Percentiles rank a stretch among this genome's conserved stretches.
Evolutionary conservation across 2,113 vertebrate genomes (phyloP).

Genomic region (Hipposideros armiger): DNA sequence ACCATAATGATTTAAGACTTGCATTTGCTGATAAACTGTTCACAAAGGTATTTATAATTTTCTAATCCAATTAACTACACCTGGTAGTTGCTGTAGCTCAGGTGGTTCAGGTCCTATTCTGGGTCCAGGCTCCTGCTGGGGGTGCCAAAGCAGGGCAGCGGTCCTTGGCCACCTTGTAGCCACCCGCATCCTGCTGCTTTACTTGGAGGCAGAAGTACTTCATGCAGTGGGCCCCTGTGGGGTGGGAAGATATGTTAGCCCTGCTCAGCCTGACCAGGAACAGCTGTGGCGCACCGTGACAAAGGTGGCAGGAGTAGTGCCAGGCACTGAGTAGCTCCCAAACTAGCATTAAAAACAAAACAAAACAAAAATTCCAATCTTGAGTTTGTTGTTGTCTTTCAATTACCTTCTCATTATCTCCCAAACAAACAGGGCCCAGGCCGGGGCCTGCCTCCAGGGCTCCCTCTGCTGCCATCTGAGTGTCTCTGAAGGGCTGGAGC

Average conservation of each 20-base stretch:
- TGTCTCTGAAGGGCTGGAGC: neutral
- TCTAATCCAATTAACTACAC: conserved; percentile 69
- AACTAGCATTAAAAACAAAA: neutral
- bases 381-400: neutral
- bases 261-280: neutral
- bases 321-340: neutral
- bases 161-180: conserved; percentile 91
- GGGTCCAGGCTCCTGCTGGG: conserved; percentile 86
- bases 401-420: neutral
- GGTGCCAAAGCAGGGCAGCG: conserved; percentile 88
- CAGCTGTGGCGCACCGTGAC: neutral
- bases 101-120: conserved; percentile 90
- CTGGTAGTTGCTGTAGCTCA: conserved; percentile 93
- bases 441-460: neutral
- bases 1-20: neutral
- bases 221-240: neutral
- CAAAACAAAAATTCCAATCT: neutral
- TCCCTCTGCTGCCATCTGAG: neutral
- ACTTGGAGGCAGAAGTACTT: conserved; percentile 92
- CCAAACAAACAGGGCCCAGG: neutral
- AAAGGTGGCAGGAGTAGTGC: neutral
- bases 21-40: neutral
- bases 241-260: neutral
- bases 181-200: conserved; percentile 91
- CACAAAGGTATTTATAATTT: neutral